phyloP scores from a whole-genome alignment of 1,140 invertebrate species.

The Reticulitermes speratus region DNA sequence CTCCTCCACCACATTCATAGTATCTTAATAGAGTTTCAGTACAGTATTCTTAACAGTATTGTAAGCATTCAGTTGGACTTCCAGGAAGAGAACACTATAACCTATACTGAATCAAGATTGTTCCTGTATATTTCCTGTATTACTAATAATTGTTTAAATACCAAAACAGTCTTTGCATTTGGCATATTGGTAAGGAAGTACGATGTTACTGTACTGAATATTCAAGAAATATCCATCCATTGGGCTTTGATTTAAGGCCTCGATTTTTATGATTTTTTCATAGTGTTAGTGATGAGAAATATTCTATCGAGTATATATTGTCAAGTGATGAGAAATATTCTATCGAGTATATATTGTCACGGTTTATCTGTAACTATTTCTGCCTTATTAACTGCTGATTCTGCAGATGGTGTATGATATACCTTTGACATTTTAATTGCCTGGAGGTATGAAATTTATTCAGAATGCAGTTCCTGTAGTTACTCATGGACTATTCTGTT shows the following conservation, averaged over 20 bases:
- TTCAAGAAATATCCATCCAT: slow-evolving; percentile 6
- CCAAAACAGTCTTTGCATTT: neutral
- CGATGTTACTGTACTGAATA: neutral
- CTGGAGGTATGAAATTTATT: neutral
- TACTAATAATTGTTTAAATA: neutral
- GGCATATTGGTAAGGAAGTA: neutral
- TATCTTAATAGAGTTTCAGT: neutral
- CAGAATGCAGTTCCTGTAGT: too few relatives aligned
- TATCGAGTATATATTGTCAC: neutral
- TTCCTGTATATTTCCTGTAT: neutral
- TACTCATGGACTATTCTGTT: too few relatives aligned
- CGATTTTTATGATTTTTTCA: neutral
- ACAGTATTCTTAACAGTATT: neutral
- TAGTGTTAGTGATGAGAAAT: neutral
- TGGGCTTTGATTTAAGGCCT: neutral
- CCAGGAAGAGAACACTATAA: too few relatives aligned
- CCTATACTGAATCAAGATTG: too few relatives aligned
- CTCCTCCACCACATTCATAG: neutral
- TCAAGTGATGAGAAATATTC: neutral
- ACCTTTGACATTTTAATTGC: neutral
- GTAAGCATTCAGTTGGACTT: neutral
- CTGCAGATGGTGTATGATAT: neutral
- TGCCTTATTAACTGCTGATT: neutral
- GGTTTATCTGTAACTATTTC: neutral
- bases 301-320: too few relatives aligned